Conservation (phyloP, 1,140 invertebrate species). For the Lordiphosa collinella region DNA sequence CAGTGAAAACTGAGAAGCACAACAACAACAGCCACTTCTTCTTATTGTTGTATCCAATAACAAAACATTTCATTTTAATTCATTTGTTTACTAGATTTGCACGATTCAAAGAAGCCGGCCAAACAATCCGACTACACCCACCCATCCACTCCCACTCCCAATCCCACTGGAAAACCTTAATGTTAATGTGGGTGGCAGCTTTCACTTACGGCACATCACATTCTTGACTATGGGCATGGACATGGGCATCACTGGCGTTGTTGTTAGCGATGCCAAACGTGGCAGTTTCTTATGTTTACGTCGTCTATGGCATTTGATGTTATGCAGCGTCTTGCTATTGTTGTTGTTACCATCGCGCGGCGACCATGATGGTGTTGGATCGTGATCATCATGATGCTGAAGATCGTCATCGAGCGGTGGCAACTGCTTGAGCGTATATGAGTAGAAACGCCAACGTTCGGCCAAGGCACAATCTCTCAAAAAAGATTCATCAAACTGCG, state of each 20-base stretch:
- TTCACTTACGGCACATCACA: conserved; percentile 61
- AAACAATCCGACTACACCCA: too few relatives aligned
- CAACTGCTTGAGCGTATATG: conserved; percentile 61
- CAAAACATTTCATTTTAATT: too few relatives aligned
- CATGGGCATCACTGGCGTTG: conserved; percentile 37
- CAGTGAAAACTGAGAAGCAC: too few relatives aligned
- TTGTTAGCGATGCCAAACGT: conserved; percentile 59
- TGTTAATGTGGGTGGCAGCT: conserved; percentile 7
- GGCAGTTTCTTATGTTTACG: conserved; percentile 68
- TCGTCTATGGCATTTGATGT: conserved; percentile 70
- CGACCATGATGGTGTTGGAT: conserved; percentile 35
- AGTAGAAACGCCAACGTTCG: conserved; percentile 64
- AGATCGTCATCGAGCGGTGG: conserved; percentile 7
- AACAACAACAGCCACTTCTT: too few relatives aligned
- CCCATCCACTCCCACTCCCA: too few relatives aligned
- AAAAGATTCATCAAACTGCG: conserved; percentile 77
- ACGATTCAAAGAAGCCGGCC: too few relatives aligned
- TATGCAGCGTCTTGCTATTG: conserved; percentile 59
- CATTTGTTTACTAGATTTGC: too few relatives aligned
- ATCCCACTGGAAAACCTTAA: too few relatives aligned
- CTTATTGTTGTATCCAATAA: too few relatives aligned
- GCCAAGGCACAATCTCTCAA: conserved; percentile 66
- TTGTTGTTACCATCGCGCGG: conserved; percentile 34
- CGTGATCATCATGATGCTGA: not conserved
- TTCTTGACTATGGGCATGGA: conserved; percentile 42